Evolutionary conservation across 2,113 vertebrate species (phyloP).

Genomic region (Melanotaenia duboulayi): DNA sequence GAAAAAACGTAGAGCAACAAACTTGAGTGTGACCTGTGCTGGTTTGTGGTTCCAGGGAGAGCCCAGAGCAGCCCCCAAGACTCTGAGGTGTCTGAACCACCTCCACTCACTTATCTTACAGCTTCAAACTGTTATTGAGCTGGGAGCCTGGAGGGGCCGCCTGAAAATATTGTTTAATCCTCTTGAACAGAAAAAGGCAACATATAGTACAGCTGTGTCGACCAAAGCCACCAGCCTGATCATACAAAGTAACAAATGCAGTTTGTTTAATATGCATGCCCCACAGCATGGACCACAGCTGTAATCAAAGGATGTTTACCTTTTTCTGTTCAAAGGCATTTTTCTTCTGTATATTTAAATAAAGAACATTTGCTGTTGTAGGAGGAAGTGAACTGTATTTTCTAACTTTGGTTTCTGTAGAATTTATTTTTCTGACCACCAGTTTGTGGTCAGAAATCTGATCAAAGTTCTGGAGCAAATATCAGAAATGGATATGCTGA

Average conservation of each 20-base stretch:
- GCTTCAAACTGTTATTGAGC: conserved; percentile 83
- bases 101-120: conserved; percentile 77
- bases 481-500: conserved; percentile 67
- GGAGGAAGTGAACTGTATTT: conserved; percentile 49
- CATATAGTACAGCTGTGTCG: conserved; percentile 65
- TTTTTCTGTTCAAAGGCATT: conserved; percentile 36
- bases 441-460: conserved; percentile 65
- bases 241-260: conserved; percentile 47
- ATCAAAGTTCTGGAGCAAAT: conserved; percentile 65
- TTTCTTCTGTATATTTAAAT: conserved; percentile 22
- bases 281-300: conserved; percentile 3
- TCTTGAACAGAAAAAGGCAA: conserved; percentile 69
- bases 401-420: conserved; percentile 60
- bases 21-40: conserved; percentile 70
- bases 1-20: conserved; percentile 79
- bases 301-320: conserved; percentile 19
- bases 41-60: conserved; percentile 75
- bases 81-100: conserved; percentile 80
- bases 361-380: conserved; percentile 48
- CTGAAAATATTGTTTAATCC: conserved; percentile 82
- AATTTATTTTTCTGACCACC: conserved; percentile 53
- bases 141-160: conserved; percentile 71
- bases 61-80: conserved; percentile 71
- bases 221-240: conserved; percentile 70
- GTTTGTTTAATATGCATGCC: conserved; percentile 34